These are phyloP conservation scores for Sebastes minor DNA, from an alignment of 2,797 vertebrate species.

Conservation along the genomic window DNA sequence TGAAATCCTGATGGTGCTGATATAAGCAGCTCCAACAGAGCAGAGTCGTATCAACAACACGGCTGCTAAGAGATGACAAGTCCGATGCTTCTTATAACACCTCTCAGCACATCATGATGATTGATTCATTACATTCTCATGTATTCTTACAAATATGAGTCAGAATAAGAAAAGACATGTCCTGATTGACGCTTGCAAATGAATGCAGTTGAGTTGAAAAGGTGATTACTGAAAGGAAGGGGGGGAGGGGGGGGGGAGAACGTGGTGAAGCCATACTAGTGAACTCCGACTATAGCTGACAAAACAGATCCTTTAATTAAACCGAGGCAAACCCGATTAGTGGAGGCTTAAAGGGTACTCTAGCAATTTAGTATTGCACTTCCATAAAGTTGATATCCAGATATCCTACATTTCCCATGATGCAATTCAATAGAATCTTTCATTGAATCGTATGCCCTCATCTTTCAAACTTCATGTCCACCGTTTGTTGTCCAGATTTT, in stretches of 20 bases:
- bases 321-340: not conserved
- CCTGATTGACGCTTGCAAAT: not conserved
- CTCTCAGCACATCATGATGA: not conserved
- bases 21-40: slow-evolving; percentile 7
- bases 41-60: not conserved
- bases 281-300: not conserved
- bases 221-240: not conserved
- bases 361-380: too few species aligned
- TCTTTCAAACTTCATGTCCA: not conserved
- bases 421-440: not conserved
- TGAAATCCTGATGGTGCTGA: slow-evolving; percentile 20
- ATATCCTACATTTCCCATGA: not conserved
- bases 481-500: not conserved
- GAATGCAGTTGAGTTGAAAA: not conserved
- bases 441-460: too few species aligned
- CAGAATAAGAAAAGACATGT: not conserved
- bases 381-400: not conserved
- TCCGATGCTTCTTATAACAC: not conserved
- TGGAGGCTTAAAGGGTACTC: not conserved
- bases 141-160: not conserved
- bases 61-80: not conserved
- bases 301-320: not conserved
- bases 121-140: not conserved
- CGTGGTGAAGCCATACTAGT: not conserved
- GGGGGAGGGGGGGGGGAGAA: not conserved